Evolutionary conservation across 1,140 invertebrate genomes (phyloP).

Genomic region (Drosophila novamexicana): DNA sequence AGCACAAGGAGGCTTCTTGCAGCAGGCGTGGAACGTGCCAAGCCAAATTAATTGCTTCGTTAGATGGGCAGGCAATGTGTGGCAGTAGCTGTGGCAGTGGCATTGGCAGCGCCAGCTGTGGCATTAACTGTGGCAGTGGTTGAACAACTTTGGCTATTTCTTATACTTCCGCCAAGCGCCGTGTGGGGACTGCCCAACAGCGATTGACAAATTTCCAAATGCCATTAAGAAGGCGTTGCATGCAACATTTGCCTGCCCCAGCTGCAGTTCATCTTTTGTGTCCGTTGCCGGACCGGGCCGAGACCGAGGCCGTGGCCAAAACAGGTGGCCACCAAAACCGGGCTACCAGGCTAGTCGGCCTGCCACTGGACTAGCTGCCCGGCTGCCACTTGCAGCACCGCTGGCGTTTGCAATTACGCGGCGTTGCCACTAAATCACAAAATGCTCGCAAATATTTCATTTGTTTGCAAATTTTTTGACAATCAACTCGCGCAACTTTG

Average conservation of each 20-base stretch:
- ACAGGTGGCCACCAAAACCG: slow-evolving; percentile 59
- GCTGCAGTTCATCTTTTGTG: slow-evolving; percentile 8
- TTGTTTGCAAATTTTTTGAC: slow-evolving; percentile 80
- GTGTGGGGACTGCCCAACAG: slow-evolving; percentile 54
- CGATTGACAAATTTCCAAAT: slow-evolving; percentile 82
- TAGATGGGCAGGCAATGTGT: slow-evolving; percentile 58
- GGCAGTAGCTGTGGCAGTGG: slow-evolving; percentile 10
- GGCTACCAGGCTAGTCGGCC: slow-evolving; percentile 34
- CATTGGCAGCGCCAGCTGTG: slow-evolving; percentile 1
- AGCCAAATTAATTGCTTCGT: slow-evolving; percentile 79
- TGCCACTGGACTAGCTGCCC: neutral
- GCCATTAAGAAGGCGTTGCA: slow-evolving; percentile 79
- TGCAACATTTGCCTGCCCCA: slow-evolving; percentile 45
- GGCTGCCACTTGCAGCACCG: slow-evolving; percentile 22
- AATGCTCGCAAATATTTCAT: slow-evolving; percentile 72
- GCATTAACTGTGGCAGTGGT: slow-evolving; percentile 7
- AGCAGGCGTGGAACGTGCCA: slow-evolving; percentile 68
- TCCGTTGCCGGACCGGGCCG: slow-evolving; percentile 25
- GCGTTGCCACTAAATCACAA: slow-evolving; percentile 60
- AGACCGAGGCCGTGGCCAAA: slow-evolving; percentile 53
- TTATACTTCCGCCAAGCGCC: slow-evolving; percentile 65
- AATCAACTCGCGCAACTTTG: slow-evolving; percentile 58
- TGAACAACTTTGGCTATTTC: slow-evolving; percentile 65
- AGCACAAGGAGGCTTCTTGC: slow-evolving; percentile 3
- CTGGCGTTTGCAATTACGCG: slow-evolving; percentile 71